Evolutionary conservation across 2,113 vertebrate species (phyloP).

Genomic region (Patagioenas fasciata): DNA sequence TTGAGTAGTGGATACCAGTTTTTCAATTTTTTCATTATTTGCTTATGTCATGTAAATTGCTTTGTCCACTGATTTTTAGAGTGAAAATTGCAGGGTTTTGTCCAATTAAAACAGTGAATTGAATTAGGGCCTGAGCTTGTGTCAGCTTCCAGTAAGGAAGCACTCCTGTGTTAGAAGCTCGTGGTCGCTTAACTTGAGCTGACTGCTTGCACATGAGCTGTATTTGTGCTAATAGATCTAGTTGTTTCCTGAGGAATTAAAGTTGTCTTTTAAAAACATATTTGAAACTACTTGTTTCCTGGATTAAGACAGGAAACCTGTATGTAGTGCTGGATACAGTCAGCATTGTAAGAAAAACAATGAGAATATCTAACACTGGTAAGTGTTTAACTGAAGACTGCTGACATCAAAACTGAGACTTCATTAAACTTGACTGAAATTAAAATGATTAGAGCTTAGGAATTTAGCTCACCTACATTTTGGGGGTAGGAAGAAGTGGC

Average conservation of each 20-base stretch:
- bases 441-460: background rate
- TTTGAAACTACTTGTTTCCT: background rate
- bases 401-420: background rate
- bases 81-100: background rate
- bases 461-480: background rate
- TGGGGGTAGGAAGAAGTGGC: background rate
- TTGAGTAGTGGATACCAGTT: background rate
- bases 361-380: background rate
- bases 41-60: background rate
- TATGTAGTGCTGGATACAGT: background rate
- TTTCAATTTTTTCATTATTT: background rate
- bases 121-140: background rate
- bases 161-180: background rate
- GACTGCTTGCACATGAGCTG: rapidly evolving
- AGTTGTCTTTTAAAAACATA: background rate
- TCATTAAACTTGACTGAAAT: background rate
- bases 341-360: background rate
- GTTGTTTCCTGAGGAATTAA: background rate
- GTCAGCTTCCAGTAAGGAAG: background rate
- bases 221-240: background rate
- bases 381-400: background rate
- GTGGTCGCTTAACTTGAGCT: background rate
- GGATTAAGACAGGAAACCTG: background rate
- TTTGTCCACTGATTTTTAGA: background rate
- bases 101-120: background rate